Percentiles rank a stretch among this genome's conserved stretches.
Conservation (phyloP, 92 coral and sea anemone genomes). For the Chrysogorgia sp. region DNA sequence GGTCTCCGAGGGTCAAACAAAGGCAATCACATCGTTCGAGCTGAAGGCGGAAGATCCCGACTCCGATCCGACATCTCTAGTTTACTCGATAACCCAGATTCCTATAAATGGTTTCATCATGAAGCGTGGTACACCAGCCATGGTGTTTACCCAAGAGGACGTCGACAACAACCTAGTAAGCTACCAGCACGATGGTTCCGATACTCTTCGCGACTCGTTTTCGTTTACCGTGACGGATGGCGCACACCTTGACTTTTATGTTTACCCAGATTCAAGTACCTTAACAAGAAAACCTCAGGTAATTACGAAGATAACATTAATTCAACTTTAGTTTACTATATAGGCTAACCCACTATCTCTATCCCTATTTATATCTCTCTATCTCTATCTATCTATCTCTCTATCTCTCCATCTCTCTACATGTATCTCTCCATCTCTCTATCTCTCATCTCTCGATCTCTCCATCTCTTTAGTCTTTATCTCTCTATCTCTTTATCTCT, state of each 20-base stretch:
- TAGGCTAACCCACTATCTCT: too few species aligned
- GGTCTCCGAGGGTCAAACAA: conserved; percentile 79
- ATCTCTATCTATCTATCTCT: too few species aligned
- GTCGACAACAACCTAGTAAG: conserved; percentile 72
- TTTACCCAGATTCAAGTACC: conserved; percentile 68
- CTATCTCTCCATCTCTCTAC: too few species aligned
- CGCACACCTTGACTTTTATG: conserved; percentile 68
- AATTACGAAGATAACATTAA: too few species aligned
- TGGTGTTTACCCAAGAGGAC: conserved; percentile 81
- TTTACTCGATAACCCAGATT: conserved; percentile 70
- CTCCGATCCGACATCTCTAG: conserved; percentile 64
- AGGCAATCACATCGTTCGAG: conserved; percentile 77
- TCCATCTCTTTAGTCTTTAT: too few species aligned
- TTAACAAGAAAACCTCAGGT: conserved; percentile 66
- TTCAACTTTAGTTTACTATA: too few species aligned
- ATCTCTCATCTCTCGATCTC: too few species aligned
- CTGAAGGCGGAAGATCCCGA: conserved; percentile 93
- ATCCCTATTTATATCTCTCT: too few species aligned
- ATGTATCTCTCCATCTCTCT: too few species aligned
- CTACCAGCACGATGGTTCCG: conserved; percentile 96
- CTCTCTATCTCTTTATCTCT: too few species aligned
- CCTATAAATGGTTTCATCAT: conserved; percentile 86
- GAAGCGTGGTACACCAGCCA: conserved; percentile 66
- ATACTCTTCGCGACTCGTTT: conserved; percentile 75
- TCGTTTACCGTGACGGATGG: conserved; percentile 76